Conservation (phyloP, 1,140 invertebrate genomes). For the Chlorops oryzae region DNA sequence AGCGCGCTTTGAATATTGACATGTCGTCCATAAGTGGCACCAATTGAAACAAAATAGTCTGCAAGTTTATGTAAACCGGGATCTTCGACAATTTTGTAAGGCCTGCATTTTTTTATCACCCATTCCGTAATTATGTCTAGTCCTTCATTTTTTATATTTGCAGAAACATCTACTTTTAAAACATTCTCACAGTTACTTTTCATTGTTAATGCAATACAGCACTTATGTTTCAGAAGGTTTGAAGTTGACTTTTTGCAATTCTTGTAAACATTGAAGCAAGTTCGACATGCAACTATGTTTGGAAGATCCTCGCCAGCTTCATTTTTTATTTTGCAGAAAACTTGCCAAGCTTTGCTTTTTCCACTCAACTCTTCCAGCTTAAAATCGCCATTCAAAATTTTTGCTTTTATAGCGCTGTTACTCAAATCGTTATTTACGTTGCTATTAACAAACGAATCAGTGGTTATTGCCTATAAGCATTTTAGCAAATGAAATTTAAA, state of each 20-base stretch:
- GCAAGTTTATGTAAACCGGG: slow-evolving; percentile 6
- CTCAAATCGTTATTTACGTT: too few relatives aligned
- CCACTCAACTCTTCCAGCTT: too few relatives aligned
- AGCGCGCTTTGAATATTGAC: slow-evolving; percentile 2
- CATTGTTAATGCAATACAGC: too few relatives aligned
- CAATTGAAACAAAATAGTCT: background rate
- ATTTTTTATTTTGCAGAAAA: slow-evolving; percentile 1
- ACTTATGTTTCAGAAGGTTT: slow-evolving; percentile 10
- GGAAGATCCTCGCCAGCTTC: background rate
- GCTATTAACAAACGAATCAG: too few relatives aligned
- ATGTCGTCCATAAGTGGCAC: slow-evolving; percentile 4
- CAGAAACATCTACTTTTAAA: slow-evolving; percentile 3
- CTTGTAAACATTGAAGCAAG: slow-evolving; percentile 4
- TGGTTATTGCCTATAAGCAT: too few relatives aligned
- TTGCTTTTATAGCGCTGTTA: too few relatives aligned
- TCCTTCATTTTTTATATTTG: background rate
- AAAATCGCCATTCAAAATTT: too few relatives aligned
- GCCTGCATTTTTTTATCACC: slow-evolving; percentile 5
- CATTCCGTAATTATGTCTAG: background rate
- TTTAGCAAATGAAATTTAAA: too few relatives aligned
- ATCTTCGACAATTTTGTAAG: slow-evolving; percentile 5
- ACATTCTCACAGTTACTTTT: background rate
- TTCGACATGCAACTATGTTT: slow-evolving; percentile 9
- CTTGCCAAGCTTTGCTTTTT: slow-evolving; percentile 8
- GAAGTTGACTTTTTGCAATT: slow-evolving; percentile 2